Base-by-base conservation (phyloP, 2,888 invertebrate species). In the Deilephila porcellus region DNA sequence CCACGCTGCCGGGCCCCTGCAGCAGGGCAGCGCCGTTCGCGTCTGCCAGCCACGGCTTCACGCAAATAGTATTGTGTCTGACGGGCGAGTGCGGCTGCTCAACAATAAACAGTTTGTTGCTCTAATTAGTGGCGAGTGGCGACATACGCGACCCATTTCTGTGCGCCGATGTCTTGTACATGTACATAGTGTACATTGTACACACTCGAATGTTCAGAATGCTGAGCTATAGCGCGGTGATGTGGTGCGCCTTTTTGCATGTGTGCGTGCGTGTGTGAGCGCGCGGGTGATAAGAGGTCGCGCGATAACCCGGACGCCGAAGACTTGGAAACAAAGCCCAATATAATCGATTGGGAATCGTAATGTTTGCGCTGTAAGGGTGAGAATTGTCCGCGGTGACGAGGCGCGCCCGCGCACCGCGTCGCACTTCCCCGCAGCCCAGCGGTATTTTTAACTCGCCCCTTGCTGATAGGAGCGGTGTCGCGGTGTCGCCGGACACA, bases 261-360 rank as follows among this genome's bases (percentile, higher is more conserved):
- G 76, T 76, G 76, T 70, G 72, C 67, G 77, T 73, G 76, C n/a
- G 74, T 32, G 73, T 70, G 82, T 80, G 80, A 79, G 85, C 63
- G 85, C 74, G 84, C 78, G 79, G 78, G 82, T 81, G 89, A 89
- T 89, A 89, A 89, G 86, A 83, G 88, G 89, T 88, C 88, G 85
- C 84, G 85, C 87, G 89, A 89, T 89, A 88, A 88, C 87, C 89
- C 88, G 82, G 71, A 77, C 78, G 82, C 17, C n/a, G n/a, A 71
- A 71, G 59, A 71, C 71, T 71, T 67, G 67, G 67, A 67, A 67
- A 52, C 67, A 67, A 67, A 52, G 45, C 67, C 20, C 52, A 14
- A 20, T 45, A 52, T 45, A 25, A 25, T 52, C 25, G 52, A 67
- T 67, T 17, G 45, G 45, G 52, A 67, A 25, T 67, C 45, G 20